Evolutionary conservation across 2,888 invertebrate species (phyloP).

Genomic region (Melanotus villosus): DNA sequence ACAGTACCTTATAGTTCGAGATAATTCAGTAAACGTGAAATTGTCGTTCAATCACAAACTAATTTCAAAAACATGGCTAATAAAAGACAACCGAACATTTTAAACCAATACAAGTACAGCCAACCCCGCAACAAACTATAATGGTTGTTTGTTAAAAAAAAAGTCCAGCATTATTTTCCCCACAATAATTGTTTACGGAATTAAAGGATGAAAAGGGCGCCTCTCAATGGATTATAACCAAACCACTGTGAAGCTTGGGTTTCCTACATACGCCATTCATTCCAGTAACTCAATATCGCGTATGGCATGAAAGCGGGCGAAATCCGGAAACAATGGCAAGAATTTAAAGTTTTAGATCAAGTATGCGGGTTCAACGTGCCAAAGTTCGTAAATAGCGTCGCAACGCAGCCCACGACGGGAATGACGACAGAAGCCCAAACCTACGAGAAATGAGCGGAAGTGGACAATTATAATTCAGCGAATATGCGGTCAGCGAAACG

Average conservation of each 20-base stretch:
- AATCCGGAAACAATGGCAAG: slow-evolving; percentile 43
- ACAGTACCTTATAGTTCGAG: no score
- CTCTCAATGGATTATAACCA: slow-evolving; percentile 24
- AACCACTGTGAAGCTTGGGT: slow-evolving; percentile 34
- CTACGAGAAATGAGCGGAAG: slow-evolving; percentile 38
- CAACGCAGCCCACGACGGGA: slow-evolving; percentile 26
- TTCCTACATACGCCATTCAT: slow-evolving; percentile 35
- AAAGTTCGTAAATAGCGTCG: slow-evolving; percentile 41
- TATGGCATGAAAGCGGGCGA: slow-evolving; percentile 27
- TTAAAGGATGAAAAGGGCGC: slow-evolving; percentile 27
- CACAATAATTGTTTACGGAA: no score
- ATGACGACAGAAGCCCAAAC: slow-evolving; percentile 15
- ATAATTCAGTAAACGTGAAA: no score
- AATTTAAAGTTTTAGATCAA: slow-evolving; percentile 42
- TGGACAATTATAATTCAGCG: slow-evolving; percentile 44
- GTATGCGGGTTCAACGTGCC: slow-evolving; percentile 42
- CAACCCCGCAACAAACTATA: no score
- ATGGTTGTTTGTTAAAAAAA: no score
- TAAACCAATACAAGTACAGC: no score
- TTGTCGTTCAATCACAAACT: no score
- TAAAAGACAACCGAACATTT: no score
- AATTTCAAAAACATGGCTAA: no score
- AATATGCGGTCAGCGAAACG: slow-evolving; percentile 39
- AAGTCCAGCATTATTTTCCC: no score
- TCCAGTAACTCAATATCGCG: slow-evolving; percentile 14